phyloP scores from a whole-genome alignment of 1,140 invertebrate species.

The Oedothorax gibbosus region DNA sequence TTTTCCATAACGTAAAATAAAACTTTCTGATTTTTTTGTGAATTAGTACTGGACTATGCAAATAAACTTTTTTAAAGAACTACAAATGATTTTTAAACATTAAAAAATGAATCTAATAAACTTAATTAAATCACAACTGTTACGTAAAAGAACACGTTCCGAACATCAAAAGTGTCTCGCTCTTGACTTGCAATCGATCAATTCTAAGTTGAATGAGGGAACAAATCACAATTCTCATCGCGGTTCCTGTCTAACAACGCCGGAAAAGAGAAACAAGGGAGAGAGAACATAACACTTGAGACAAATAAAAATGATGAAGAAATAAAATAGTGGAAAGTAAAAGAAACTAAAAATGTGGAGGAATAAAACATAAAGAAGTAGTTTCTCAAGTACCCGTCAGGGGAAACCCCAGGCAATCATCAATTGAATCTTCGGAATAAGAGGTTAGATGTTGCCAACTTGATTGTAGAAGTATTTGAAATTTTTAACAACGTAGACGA shows the following conservation, averaged over 20 bases:
- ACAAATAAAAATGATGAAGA: too few relatives aligned
- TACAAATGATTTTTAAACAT: too few relatives aligned
- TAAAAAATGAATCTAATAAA: too few relatives aligned
- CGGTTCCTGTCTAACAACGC: background rate
- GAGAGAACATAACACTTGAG: background rate
- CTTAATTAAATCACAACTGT: too few relatives aligned
- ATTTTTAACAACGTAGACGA: conserved; percentile 14
- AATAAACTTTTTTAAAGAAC: too few relatives aligned
- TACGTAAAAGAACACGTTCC: too few relatives aligned
- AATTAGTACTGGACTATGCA: too few relatives aligned
- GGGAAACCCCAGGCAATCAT: conserved; percentile 22
- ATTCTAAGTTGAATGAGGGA: background rate
- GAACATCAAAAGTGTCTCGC: too few relatives aligned
- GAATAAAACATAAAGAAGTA: conserved; percentile 15
- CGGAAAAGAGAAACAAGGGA: background rate
- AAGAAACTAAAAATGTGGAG: background rate
- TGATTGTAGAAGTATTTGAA: conserved; percentile 26
- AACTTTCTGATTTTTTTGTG: too few relatives aligned
- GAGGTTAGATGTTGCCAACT: conserved; percentile 19
- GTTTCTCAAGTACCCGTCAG: conserved; percentile 28
- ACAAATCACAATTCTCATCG: background rate
- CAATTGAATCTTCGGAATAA: conserved; percentile 31
- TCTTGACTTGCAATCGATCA: background rate
- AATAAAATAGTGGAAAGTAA: background rate
- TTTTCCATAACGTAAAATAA: too few relatives aligned